These are phyloP conservation scores for Cyrtodaria siliqua DNA, from an alignment of 2,888 invertebrate genomes.

Conservation along the genomic window DNA sequence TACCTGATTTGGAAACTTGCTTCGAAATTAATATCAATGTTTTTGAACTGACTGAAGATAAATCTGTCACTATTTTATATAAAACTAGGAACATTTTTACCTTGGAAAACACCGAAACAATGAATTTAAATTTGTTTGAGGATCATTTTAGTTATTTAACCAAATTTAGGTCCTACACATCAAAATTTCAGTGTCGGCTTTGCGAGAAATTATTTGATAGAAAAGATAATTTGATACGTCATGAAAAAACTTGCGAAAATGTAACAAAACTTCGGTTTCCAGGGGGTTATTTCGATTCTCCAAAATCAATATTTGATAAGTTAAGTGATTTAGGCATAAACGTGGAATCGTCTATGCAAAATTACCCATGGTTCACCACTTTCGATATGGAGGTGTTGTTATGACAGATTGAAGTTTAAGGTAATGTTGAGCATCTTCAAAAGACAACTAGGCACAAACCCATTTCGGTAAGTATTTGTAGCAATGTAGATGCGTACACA, in stretches of 20 bases:
- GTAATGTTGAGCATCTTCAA: too few relatives aligned
- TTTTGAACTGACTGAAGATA: constrained; percentile 8
- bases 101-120: neutral
- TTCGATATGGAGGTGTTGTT: constrained; percentile 3
- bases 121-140: neutral
- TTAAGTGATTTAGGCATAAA: neutral
- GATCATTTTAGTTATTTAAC: constrained; percentile 4
- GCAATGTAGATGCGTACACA: too few relatives aligned
- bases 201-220: neutral
- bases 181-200: neutral
- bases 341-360: neutral
- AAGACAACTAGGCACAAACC: too few relatives aligned
- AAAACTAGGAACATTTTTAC: constrained; percentile 10
- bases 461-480: too few relatives aligned
- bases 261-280: neutral
- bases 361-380: neutral
- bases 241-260: constrained; percentile 4
- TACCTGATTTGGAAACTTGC: constrained; percentile 15
- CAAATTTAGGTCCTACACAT: neutral
- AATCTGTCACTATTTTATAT: constrained; percentile 11
- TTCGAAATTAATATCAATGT: constrained; percentile 15
- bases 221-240: neutral
- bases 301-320: neutral
- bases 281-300: neutral
- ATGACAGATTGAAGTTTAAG: neutral